phyloP scores from a whole-genome alignment of 2,797 vertebrate species.

The Lithobates pipiens region DNA sequence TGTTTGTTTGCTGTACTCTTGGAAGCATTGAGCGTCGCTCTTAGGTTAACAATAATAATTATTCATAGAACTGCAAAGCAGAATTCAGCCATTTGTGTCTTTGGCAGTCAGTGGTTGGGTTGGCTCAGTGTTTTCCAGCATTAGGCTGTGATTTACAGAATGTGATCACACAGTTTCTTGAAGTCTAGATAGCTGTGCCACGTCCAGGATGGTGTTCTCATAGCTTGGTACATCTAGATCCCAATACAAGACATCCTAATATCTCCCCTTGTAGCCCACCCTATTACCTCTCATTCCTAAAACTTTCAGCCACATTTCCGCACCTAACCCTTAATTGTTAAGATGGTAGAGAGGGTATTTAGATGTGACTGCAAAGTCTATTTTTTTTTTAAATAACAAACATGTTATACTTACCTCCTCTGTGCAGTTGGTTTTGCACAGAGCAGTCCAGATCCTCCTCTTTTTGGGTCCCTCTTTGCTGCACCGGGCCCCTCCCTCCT shows the following conservation, averaged over 20 bases:
- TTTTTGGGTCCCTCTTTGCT: no score
- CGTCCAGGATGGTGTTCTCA: background rate
- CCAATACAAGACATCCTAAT: background rate
- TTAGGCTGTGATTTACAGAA: background rate
- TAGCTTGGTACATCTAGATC: background rate
- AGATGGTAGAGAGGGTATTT: no score
- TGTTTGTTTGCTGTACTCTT: background rate
- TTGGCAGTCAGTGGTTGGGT: background rate
- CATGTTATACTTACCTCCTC: no score
- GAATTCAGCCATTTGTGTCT: background rate
- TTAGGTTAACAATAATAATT: slow-evolving; percentile 23
- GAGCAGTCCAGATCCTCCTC: no score
- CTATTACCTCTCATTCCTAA: no score
- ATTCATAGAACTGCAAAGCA: background rate
- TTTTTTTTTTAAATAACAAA: no score
- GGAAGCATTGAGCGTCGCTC: background rate
- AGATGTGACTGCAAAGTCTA: no score
- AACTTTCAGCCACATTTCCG: no score
- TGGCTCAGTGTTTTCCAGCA: background rate
- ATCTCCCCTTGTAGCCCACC: no score
- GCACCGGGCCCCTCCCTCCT: no score
- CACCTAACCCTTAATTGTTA: no score
- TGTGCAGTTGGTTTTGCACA: no score
- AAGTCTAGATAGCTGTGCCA: background rate
- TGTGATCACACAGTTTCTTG: background rate